Percentiles rank a stretch among this genome's conserved stretches.
Evolutionary conservation across 2,888 invertebrate species (phyloP).

Genomic region (Limenitis camilla): DNA sequence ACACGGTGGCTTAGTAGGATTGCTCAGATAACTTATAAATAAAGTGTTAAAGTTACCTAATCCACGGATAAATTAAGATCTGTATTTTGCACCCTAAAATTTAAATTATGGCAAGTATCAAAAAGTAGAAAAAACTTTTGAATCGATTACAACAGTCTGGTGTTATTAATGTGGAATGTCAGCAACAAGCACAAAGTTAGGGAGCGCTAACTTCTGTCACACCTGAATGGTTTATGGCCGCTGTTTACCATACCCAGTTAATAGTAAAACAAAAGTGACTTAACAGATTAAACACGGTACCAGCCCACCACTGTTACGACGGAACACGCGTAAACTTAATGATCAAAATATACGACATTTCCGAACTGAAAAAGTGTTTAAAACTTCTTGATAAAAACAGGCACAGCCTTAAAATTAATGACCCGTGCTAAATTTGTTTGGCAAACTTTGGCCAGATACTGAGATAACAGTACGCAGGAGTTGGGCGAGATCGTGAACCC

Average conservation of each 20-base stretch:
- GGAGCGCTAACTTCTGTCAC: neutral
- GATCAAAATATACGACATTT: slow-evolving; percentile 18
- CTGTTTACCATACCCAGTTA: neutral
- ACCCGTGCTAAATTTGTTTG: slow-evolving; percentile 23
- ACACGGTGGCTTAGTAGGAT: too few relatives aligned
- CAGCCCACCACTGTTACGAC: slow-evolving; percentile 14
- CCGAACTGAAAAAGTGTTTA: slow-evolving; percentile 21
- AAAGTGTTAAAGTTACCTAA: too few relatives aligned
- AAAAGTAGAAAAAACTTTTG: too few relatives aligned
- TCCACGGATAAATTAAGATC: too few relatives aligned
- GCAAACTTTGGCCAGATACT: slow-evolving; percentile 23
- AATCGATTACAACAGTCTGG: neutral
- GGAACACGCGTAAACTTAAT: slow-evolving; percentile 10
- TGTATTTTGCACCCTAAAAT: too few relatives aligned
- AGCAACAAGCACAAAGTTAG: neutral
- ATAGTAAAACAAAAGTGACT: slow-evolving; percentile 7
- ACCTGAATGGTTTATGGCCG: neutral
- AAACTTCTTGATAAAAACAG: slow-evolving; percentile 23
- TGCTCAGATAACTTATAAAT: too few relatives aligned
- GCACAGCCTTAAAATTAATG: slow-evolving; percentile 23
- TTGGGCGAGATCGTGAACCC: slow-evolving; percentile 11
- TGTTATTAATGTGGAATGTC: neutral
- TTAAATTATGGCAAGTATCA: too few relatives aligned
- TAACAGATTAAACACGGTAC: slow-evolving; percentile 13
- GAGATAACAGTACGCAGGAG: slow-evolving; percentile 22